Percentiles rank a stretch among this genome's conserved stretches.
Conservation (phyloP, 2,113 vertebrate species). For the Pavo muticus region DNA sequence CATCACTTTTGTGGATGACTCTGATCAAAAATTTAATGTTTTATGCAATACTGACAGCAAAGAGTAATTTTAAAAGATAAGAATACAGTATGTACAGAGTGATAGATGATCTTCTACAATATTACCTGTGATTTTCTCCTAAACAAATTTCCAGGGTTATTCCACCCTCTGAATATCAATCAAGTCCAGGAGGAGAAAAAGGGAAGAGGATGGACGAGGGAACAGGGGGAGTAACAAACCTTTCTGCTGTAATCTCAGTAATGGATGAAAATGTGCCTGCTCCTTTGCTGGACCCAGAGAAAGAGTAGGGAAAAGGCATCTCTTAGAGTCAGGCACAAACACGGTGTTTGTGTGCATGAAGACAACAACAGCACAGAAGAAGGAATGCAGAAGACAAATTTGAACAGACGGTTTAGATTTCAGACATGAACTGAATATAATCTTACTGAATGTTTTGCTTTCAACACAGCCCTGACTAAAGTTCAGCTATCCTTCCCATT, state of each 20-base stretch:
- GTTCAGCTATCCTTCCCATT: neutral
- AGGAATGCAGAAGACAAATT: neutral
- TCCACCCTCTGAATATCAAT: constrained; percentile 41
- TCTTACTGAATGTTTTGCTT: neutral
- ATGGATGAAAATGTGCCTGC: constrained; percentile 34
- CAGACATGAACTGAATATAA: neutral
- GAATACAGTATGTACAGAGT: neutral
- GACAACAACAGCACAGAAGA: neutral
- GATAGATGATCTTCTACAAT: neutral
- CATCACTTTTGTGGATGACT: neutral
- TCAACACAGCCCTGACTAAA: neutral
- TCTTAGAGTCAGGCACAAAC: neutral
- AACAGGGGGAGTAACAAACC: neutral
- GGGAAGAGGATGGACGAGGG: constrained; percentile 22
- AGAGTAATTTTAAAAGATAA: constrained; percentile 12
- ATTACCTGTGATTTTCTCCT: constrained; percentile 22
- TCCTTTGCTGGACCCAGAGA: neutral
- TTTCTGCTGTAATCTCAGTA: constrained; percentile 40
- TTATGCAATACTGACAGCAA: neutral
- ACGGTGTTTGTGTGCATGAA: neutral
- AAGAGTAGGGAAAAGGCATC: neutral
- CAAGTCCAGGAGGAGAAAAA: constrained; percentile 20
- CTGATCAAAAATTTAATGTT: constrained; percentile 1
- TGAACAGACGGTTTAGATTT: neutral
- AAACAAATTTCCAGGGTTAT: constrained; percentile 28